Evolutionary conservation across 2,797 vertebrate genomes (phyloP), one percentile per base, ranked within the genome.

Genomic region (Lithobates sylvaticus): DNA sequence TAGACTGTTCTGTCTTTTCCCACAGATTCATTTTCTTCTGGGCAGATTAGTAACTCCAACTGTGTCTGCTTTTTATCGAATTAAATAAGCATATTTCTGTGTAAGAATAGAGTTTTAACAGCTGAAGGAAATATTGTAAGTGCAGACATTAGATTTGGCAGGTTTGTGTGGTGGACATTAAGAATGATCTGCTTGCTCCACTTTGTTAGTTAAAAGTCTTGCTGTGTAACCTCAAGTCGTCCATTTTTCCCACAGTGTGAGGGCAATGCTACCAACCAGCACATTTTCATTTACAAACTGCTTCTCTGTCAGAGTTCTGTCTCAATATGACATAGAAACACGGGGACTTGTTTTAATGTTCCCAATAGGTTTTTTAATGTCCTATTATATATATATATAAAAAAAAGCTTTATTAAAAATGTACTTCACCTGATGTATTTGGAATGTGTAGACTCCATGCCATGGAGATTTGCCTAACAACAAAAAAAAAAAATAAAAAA

Each of bases 41-140:
- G 78, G 12, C 78, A 86, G 78, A 86, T 86, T 86, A 86, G 71
- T 36, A 69, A 69, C 78, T 81, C 84, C 39, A 27, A 72, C 76
- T 80, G 77, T 80, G 84, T 50, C 6, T 29, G 29, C 80, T 76
- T 72, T 75, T 86, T 79, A 76, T 76, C 84, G 64, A 86, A 86
- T 86, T 81, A 86, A 80, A 86, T 69, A 81, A 81, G 78, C 71
- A 81, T 80, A 76, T 86, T 86, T 86, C 64, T 76, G 29, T 76
- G 61, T 50, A 70, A 76, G 72, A 70, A 69, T 36, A n/a, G 32
- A 16, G 34, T 29, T 76, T 76, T 76, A 85, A 72, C 68, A 64
- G 44, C 32, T 87, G 27, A 79, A 39, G 32, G 42, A 71, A 36
- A 64, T 73, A 32, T 78, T 32, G 18, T 74, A 73, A 78, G 27